Evolutionary conservation across 2,888 invertebrate species (phyloP), one percentile per base, ranked within the genome.

Genomic region (Acleris emargana): DNA sequence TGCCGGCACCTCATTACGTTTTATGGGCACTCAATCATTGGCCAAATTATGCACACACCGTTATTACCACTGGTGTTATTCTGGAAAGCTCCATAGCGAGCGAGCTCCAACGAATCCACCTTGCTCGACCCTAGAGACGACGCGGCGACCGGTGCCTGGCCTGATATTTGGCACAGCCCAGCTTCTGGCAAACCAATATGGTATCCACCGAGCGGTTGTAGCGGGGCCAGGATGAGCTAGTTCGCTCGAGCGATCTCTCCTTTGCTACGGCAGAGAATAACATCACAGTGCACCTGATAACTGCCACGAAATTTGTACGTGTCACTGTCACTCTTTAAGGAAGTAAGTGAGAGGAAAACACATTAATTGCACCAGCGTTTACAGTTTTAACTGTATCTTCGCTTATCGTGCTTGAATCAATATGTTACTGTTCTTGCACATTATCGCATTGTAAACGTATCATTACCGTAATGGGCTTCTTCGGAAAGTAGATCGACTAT

Each of bases 11-110:
- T 74, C 71, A 58, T 69, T 69, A 69, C 62, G 71, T 71, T 77
- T 77, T 77, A 75, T 73, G 71, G 72, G 70, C 76, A 71, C 72
- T 75, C 75, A 73, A 76, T 75, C 75, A 67, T 68, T 69, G 61
- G 70, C 72, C 72, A 73, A 76, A 76, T 74, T 73, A 76, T 74
- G 64, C 59, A 60, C 54, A 64, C 54, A 60, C 54, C 55, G 64
- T 51, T 64, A 55, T 54, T 50, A 32, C 43, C 42, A 42, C 11
- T 38, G 38, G 11, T 13, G 38, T 38, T 38, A 38, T 38, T 38
- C 11, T 38, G 11, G 38, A 4, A 38, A 9, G 32, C 32, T 2
- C 9, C 32, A 9, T 13, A 5, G 38, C 38, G 38, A 11, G 9
- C 38, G 11, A 3, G 38, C 13, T 13, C 13, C 38, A 38, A 13